A percentile compares a stretch with the other conserved stretches of the same genome.
phyloP scores from a whole-genome alignment of 2,113 vertebrate genomes.

The Syngnathus scovelli region DNA sequence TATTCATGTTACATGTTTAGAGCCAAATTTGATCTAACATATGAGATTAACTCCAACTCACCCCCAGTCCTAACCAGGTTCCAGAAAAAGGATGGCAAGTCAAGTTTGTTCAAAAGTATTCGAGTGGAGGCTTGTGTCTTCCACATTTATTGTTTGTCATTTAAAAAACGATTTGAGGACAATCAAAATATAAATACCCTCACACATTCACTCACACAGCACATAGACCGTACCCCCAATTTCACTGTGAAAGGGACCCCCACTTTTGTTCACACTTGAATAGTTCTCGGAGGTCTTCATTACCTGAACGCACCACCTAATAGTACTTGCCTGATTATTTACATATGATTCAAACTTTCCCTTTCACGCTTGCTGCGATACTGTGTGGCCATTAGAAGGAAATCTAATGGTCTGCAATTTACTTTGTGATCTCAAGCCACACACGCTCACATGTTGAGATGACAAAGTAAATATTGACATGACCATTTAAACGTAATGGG shows the following conservation, averaged over 20 bases:
- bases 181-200: conserved; percentile 74
- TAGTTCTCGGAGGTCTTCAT: background rate
- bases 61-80: background rate
- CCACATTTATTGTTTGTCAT: conserved; percentile 58
- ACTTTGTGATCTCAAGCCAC: background rate
- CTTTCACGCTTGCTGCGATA: background rate
- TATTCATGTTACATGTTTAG: too few species aligned
- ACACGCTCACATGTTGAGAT: background rate
- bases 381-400: background rate
- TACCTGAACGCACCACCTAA: background rate
- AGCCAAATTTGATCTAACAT: background rate
- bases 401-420: background rate
- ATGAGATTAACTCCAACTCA: background rate
- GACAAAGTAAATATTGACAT: background rate
- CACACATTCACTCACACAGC: conserved; percentile 19
- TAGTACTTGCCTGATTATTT: background rate
- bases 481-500: background rate
- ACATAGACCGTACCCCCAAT: conserved; percentile 40
- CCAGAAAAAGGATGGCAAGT: background rate
- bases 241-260: conserved; percentile 50
- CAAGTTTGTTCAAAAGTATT: background rate
- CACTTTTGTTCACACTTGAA: background rate
- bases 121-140: background rate
- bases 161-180: conserved; percentile 63
- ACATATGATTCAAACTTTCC: background rate